These are phyloP conservation scores for Acanthosepion pharaonis DNA, from an alignment of 2,888 invertebrate species.

Conservation along the genomic window DNA sequence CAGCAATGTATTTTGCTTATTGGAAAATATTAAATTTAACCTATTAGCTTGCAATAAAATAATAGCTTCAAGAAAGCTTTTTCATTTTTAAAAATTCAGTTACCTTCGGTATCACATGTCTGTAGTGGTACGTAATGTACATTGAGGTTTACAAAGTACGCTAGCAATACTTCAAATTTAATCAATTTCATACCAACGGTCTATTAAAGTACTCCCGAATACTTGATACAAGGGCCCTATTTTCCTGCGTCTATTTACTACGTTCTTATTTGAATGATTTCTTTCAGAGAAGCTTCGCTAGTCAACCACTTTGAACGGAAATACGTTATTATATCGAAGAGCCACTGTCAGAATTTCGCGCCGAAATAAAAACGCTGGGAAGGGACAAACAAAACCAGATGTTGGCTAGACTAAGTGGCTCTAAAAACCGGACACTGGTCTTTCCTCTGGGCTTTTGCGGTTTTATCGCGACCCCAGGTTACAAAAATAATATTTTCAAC, in stretches of 20 bases:
- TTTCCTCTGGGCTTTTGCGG: not conserved
- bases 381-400: slow-evolving; percentile 14
- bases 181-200: not conserved
- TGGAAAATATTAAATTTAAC: too few species aligned
- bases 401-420: slow-evolving; percentile 4
- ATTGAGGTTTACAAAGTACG: not conserved
- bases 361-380: not conserved
- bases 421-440: slow-evolving; percentile 7
- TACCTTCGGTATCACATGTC: too few species aligned
- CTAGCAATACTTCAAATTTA: not conserved
- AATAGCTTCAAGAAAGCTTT: too few species aligned
- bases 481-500: not conserved
- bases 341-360: not conserved
- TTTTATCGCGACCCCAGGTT: not conserved
- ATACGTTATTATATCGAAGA: not conserved
- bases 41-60: too few species aligned
- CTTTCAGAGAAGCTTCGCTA: not conserved
- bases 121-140: too few species aligned
- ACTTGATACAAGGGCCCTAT: not conserved
- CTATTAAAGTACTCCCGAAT: not conserved
- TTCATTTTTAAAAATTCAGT: too few species aligned
- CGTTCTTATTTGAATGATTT: not conserved
- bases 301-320: not conserved
- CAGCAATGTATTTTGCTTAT: too few species aligned
- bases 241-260: not conserved